These are phyloP conservation scores for Drosophila kurseongensis DNA, from an alignment of 1,140 invertebrate genomes.

Conservation along the genomic window DNA sequence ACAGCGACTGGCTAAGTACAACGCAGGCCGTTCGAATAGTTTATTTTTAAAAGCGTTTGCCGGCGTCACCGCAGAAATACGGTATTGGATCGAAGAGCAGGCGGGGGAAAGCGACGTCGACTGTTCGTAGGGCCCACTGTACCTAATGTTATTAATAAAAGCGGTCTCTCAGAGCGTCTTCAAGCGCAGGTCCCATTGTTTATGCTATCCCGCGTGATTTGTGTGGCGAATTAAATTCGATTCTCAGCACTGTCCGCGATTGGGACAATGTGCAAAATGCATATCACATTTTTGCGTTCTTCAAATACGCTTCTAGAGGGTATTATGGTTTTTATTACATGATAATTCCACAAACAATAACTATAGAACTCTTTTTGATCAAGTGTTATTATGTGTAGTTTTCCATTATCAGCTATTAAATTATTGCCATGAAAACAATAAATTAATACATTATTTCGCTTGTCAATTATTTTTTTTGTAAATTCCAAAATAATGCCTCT, in stretches of 20 bases:
- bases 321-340: not conserved
- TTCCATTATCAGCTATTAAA: too few relatives aligned
- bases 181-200: constrained; percentile 11
- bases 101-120: not conserved
- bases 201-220: constrained; percentile 31
- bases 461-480: too few relatives aligned
- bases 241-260: not conserved
- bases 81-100: constrained; percentile 1
- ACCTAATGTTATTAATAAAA: constrained; percentile 50
- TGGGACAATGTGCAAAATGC: constrained; percentile 25
- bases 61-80: constrained; percentile 21
- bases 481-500: too few relatives aligned
- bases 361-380: too few relatives aligned
- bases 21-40: constrained; percentile 68
- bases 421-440: too few relatives aligned
- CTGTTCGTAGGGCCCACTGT: constrained; percentile 24
- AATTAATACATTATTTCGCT: too few relatives aligned
- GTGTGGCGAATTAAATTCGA: constrained; percentile 18
- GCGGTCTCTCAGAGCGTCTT: constrained; percentile 22
- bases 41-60: constrained; percentile 28
- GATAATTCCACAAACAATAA: too few relatives aligned
- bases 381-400: too few relatives aligned
- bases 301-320: not conserved
- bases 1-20: constrained; percentile 60
- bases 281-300: constrained; percentile 14